Base-by-base conservation (phyloP, 2,113 vertebrate genomes). In the Nyctibius bracteatus region DNA sequence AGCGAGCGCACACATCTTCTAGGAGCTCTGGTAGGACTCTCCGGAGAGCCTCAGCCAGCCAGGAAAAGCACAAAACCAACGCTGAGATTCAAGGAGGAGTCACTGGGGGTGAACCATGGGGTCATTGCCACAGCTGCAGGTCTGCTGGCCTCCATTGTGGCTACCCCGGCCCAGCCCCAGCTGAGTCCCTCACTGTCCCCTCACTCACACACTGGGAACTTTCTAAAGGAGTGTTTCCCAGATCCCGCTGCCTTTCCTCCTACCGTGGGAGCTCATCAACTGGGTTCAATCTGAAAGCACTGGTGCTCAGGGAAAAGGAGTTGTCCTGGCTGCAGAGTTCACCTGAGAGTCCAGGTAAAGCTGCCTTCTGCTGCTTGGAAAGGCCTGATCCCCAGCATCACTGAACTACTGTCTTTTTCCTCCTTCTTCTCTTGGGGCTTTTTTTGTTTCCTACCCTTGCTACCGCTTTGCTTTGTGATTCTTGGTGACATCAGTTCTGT, bases 241-340 rank as follows among this genome's bases (percentile, higher is more conserved):
- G 61, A n/a, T 81, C 41, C 46, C n/a, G 43, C 81, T 80, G 88
- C 63, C 66, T 81, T 61, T 2, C 4, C 66, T 88, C 43, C 62
- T 70, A 51, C 49, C 41, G 59, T 59, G 19, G 62, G 66, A 92
- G 8, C 82, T 71, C 82, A 13, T 27, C 2, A 6, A 20, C 51
- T 43, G 57, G 74, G 82, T 74, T 94, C 66, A 18, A 11, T 6
- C 25, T 1, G 27, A 55, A 57, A 57, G 23, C 0, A 0, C 67
- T 1, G 5, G 66, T n/a, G 44, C 83, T 65, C 1, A 0, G 68
- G 81, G 77, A 49, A 19, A 52, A 90, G 63, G 75, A 94, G 37
- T 5, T 80, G 44, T 83, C 63, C 68, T 37, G 62, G 66, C 71
- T 72, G 21, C 57, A 55, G n/a, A 86, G 79, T 27, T 84, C 73